phyloP scores from a whole-genome alignment of 2,888 invertebrate genomes.

The Trilocha varians region DNA sequence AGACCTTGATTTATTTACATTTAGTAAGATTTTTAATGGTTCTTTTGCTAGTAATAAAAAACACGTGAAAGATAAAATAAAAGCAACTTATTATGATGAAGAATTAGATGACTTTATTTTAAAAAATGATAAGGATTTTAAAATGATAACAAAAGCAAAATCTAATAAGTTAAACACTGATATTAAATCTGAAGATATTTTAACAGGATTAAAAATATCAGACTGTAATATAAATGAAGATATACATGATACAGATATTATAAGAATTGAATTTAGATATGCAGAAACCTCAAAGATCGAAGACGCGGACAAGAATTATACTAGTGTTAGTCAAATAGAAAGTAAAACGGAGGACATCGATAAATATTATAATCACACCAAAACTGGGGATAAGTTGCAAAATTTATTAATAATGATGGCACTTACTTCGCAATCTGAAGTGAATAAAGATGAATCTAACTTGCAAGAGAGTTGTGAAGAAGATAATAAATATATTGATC shows the following conservation, averaged over 20 bases:
- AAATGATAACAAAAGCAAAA: constrained; percentile 13
- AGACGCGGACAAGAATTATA: constrained; percentile 5
- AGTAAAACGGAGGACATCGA: constrained; percentile 13
- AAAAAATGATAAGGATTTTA: constrained; percentile 37
- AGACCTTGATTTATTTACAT: constrained; percentile 17
- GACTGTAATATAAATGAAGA: not conserved
- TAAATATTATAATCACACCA: not conserved
- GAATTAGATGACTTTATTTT: constrained; percentile 32
- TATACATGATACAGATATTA: not conserved
- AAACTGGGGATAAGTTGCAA: constrained; percentile 21
- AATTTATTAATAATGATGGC: constrained; percentile 53
- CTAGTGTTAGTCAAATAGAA: constrained; percentile 1
- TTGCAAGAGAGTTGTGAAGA: not conserved
- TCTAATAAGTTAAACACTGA: constrained; percentile 7
- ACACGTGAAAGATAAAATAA: not conserved
- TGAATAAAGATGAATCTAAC: constrained; percentile 12
- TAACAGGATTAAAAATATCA: not conserved
- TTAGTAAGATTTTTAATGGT: constrained; percentile 21
- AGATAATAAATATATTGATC: not conserved
- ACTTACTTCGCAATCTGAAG: constrained; percentile 31
- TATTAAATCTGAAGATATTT: constrained; percentile 3
- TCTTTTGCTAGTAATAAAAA: not conserved
- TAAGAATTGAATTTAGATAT: constrained; percentile 2
- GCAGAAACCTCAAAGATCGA: not conserved
- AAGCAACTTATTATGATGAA: constrained; percentile 16